Conservation (phyloP, 2,797 vertebrate species). For the Sus cebifrons region DNA sequence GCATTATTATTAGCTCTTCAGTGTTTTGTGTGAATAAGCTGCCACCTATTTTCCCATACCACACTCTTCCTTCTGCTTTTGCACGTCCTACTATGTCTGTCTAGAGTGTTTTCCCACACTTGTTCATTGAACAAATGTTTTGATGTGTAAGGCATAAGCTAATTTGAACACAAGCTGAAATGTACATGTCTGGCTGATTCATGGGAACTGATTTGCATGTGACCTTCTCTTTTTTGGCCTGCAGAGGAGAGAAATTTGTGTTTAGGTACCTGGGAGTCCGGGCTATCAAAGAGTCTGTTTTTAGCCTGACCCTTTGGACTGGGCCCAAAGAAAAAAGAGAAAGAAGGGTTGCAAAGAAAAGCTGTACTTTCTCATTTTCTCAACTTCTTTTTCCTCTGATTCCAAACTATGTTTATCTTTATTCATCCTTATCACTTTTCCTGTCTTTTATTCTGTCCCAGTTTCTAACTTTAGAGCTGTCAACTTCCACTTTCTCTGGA, state of each 20-base stretch:
- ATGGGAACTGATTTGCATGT: conserved; percentile 49
- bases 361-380: conserved; percentile 46
- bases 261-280: background rate
- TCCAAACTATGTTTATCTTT: background rate
- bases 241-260: conserved; percentile 48
- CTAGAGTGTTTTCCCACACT: background rate
- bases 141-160: conserved; percentile 11
- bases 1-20: conserved; percentile 11
- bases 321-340: background rate
- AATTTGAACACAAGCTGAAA: conserved; percentile 30
- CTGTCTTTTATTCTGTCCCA: conserved; percentile 47
- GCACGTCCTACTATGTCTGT: background rate
- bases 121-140: conserved; percentile 33
- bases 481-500: conserved; percentile 22
- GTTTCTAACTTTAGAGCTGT: conserved; percentile 31
- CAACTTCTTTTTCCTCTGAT: background rate
- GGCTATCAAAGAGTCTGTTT: conserved; percentile 6
- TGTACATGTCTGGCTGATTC: conserved; percentile 19
- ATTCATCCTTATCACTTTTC: background rate
- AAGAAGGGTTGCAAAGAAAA: conserved; percentile 8
- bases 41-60: background rate
- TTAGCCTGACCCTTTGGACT: background rate
- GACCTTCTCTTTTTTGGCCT: background rate
- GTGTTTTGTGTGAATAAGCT: background rate
- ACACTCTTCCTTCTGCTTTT: background rate